Evolutionary conservation across 1,140 invertebrate genomes (phyloP).

Genomic region (Thaumatotibia leucotreta): DNA sequence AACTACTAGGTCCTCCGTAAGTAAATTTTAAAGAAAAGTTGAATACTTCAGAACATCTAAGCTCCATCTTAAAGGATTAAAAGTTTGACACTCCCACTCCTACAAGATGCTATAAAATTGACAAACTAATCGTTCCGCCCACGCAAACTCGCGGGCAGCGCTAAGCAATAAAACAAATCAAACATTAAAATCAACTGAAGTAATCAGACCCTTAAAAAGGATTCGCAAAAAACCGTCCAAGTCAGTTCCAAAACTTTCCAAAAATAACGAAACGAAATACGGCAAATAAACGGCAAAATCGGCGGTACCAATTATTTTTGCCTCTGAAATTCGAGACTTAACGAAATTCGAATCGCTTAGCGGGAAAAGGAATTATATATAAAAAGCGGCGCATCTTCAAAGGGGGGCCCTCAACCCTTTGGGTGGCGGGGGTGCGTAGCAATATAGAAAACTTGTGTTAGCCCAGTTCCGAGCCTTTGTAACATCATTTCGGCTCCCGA

Average conservation of each 20-base stretch:
- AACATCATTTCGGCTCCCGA: conserved; percentile 71
- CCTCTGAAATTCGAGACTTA: conserved; percentile 68
- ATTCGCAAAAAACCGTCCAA: conserved; percentile 20
- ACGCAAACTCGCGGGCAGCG: neutral
- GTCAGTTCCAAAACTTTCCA: conserved; percentile 8
- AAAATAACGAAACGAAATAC: conserved; percentile 26
- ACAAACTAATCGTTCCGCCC: neutral
- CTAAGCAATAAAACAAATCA: conserved; percentile 7
- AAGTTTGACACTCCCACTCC: neutral
- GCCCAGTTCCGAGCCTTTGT: conserved; percentile 74
- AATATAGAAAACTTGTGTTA: conserved; percentile 76
- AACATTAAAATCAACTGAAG: conserved; percentile 12
- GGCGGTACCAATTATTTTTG: conserved; percentile 69
- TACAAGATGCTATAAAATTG: no score
- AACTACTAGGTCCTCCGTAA: no score
- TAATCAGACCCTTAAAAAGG: conserved; percentile 17
- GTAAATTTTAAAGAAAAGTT: no score
- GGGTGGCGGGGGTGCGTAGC: conserved; percentile 49
- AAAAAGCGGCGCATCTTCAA: conserved; percentile 73
- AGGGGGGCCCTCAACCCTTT: conserved; percentile 67
- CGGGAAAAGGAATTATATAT: conserved; percentile 60
- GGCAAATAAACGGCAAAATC: conserved; percentile 49
- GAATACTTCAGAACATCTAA: no score
- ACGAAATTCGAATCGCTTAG: conserved; percentile 74
- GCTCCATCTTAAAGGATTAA: no score